phyloP scores from a whole-genome alignment of 2,113 vertebrate genomes.

The Gobius niger region DNA sequence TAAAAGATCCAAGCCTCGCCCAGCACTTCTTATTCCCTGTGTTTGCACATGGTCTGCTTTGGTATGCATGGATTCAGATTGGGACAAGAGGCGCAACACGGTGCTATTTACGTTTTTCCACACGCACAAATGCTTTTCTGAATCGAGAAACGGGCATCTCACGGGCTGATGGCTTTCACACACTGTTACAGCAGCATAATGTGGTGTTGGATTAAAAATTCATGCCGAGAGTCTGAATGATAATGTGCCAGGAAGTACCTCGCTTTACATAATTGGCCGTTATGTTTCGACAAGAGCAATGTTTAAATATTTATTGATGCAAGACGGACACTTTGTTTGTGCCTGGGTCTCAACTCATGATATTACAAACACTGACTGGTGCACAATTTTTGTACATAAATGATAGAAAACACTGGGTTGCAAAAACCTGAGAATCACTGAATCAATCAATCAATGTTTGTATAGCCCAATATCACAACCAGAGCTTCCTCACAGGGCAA shows the following conservation, averaged over 20 bases:
- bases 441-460: too few species aligned
- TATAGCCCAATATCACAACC: too few species aligned
- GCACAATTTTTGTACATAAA: too few species aligned
- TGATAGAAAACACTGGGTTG: too few species aligned
- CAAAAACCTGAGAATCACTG: too few species aligned
- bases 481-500: too few species aligned
- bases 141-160: constrained; percentile 43
- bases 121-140: constrained; percentile 44
- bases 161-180: constrained; percentile 34
- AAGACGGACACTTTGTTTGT: constrained; percentile 20
- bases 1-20: neutral
- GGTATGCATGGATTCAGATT: constrained; percentile 61
- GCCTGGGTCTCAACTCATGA: constrained; percentile 5
- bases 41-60: constrained; percentile 34
- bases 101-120: constrained; percentile 27
- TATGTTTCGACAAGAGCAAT: constrained; percentile 34
- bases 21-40: constrained; percentile 10
- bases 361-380: neutral
- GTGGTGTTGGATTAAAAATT: constrained; percentile 58
- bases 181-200: constrained; percentile 22
- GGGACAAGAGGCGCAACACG: constrained; percentile 32
- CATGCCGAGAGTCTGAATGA: constrained; percentile 44
- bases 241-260: constrained; percentile 33
- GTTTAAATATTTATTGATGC: constrained; percentile 55
- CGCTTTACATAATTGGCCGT: constrained; percentile 67